These are phyloP conservation scores for Labroides dimidiatus DNA, from an alignment of 2,797 vertebrate genomes.

Conservation along the genomic window DNA sequence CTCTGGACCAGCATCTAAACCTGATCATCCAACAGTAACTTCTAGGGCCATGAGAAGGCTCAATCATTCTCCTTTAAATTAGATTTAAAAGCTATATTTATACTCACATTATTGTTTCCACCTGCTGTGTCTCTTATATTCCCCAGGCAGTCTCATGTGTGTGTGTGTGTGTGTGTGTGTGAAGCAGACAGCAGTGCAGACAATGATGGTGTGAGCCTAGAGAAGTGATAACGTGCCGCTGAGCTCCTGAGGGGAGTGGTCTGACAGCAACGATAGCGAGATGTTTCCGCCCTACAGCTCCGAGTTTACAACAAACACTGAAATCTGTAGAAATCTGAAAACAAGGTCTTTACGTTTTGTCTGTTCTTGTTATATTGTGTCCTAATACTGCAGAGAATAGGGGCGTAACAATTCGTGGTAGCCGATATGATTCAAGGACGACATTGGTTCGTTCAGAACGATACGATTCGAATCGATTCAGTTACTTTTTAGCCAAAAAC, in stretches of 20 bases:
- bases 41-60: too few species aligned
- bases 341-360: too few species aligned
- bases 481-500: too few species aligned
- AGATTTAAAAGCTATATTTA: constrained; percentile 9
- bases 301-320: constrained; percentile 1
- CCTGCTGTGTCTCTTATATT: constrained; percentile 31
- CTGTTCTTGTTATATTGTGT: too few species aligned
- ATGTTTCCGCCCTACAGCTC: constrained; percentile 7
- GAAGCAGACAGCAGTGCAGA: constrained; percentile 43
- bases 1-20: background rate
- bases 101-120: constrained; percentile 61
- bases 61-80: background rate
- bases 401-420: too few species aligned
- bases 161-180: constrained; percentile 2
- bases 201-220: constrained; percentile 49
- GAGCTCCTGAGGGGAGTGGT: constrained; percentile 53
- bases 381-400: too few species aligned
- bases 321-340: background rate
- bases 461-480: too few species aligned
- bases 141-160: constrained; percentile 15
- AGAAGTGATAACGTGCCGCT: constrained; percentile 38
- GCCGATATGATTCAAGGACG: too few species aligned
- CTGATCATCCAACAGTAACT: background rate
- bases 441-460: too few species aligned
- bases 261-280: constrained; percentile 18